Evolutionary conservation across 2,797 vertebrate species (phyloP), one percentile per base, ranked within the genome.

Genomic region (Phoebastria nigripes): DNA sequence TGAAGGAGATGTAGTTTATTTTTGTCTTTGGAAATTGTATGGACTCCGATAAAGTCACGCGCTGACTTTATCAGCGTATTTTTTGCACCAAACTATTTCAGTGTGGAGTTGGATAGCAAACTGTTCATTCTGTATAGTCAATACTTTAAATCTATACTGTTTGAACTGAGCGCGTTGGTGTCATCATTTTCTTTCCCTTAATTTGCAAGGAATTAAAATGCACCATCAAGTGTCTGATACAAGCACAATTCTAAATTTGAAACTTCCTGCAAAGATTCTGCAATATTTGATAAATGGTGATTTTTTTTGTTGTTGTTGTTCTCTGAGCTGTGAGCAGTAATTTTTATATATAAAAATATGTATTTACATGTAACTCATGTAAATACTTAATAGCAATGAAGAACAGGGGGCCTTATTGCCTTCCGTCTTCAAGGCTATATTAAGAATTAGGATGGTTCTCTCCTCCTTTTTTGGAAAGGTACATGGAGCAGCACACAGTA

Each of bases 401-500:
- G 62, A 66, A 2, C 15, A 18, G 14, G 15, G 22, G 12, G 6
- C 8, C 4, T 46, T 19, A n/a, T 4, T 89, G 35, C 22, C 15
- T 42, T 39, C 20, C 31, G 6, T 49, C 41, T 37, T 29, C 29
- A 13, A 31, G 46, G 58, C 25, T 81, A 20, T 12, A 1, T 26
- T 12, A 19, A 78, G 46, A 22, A 22, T 22, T 6, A 19, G 35
- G 41, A 14, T 86, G 67, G 1, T n/a, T 92, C 25, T 83, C 11
- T 42, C 37, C 37, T 26, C 16, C 89, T 47, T 25, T 29, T 52
- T 24, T 44, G 96, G 95, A 59, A 91, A 99, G 99, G 99, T 67
- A 98, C 98, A 0, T 95, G 98, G 97, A 98, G 98, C 80, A 97
- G 98, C 86, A 98, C 98, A 3, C 99, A 99, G 97, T 98, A 98